Conservation (phyloP, 1,140 invertebrate genomes). For the Patella vulgata region DNA sequence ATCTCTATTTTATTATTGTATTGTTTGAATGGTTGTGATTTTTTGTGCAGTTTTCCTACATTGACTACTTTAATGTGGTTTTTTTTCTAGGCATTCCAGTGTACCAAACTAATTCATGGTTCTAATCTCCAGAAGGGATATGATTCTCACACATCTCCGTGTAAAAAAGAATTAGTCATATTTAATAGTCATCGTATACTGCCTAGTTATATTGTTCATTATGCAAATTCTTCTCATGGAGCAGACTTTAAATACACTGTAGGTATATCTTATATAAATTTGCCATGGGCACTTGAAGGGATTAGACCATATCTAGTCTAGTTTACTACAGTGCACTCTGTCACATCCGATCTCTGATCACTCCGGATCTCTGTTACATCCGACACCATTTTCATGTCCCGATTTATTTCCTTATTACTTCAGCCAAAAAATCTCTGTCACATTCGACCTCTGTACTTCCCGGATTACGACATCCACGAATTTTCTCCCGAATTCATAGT, state of each 20-base stretch:
- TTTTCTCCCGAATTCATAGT: too few species aligned
- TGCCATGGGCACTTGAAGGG: neutral
- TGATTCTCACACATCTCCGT: slow-evolving; percentile 57
- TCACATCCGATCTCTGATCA: neutral
- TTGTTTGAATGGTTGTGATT: too few species aligned
- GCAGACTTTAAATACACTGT: slow-evolving; percentile 44
- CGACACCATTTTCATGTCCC: too few species aligned
- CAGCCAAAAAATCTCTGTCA: too few species aligned
- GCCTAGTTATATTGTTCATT: slow-evolving; percentile 56
- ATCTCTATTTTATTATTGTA: too few species aligned
- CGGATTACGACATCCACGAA: too few species aligned
- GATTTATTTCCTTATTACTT: too few species aligned
- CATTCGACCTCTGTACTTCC: too few species aligned
- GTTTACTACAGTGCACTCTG: neutral
- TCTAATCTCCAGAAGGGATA: slow-evolving; percentile 36
- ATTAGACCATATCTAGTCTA: neutral
- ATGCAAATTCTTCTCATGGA: slow-evolving; percentile 15
- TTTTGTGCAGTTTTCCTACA: too few species aligned
- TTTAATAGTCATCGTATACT: slow-evolving; percentile 53
- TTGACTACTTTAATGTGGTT: too few species aligned
- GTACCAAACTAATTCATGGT: slow-evolving; percentile 49
- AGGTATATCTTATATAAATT: neutral
- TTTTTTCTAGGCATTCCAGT: slow-evolving; percentile 42
- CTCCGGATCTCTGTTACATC: neutral
- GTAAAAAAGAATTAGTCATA: slow-evolving; percentile 55